phyloP scores from a whole-genome alignment of 2,113 vertebrate species.

The Solenodon paradoxus region DNA sequence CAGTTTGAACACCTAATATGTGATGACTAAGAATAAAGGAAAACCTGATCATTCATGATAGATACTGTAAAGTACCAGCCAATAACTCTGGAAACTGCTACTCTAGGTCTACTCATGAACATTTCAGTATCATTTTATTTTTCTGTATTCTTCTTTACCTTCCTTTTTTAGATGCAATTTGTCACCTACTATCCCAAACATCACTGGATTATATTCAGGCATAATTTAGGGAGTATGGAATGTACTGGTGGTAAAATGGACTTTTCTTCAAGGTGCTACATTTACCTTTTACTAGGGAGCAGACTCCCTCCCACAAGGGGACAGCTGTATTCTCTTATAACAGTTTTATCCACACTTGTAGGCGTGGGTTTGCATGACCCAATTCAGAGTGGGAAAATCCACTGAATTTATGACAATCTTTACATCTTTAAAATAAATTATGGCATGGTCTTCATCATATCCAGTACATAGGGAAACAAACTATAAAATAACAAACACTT shows the following conservation, averaged over 20 bases:
- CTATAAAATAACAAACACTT: background rate
- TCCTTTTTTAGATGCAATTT: background rate
- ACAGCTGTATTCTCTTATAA: background rate
- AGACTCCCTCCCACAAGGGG: background rate
- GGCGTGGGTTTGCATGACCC: background rate
- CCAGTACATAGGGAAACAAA: background rate
- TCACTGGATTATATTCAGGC: background rate
- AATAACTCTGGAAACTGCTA: background rate
- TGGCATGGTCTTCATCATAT: background rate
- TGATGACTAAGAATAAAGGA: background rate
- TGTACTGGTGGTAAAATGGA: background rate
- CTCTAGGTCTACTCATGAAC: background rate
- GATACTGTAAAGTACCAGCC: accelerated
- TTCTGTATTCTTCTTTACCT: background rate
- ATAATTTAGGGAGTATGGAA: background rate
- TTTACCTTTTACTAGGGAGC: background rate
- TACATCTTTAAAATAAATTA: background rate
- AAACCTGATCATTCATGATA: background rate
- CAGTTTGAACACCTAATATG: background rate
- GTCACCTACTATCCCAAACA: background rate
- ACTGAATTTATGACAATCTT: background rate
- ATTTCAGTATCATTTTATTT: accelerated
- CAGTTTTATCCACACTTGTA: background rate
- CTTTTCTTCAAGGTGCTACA: background rate
- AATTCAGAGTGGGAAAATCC: no score